Percentiles rank a stretch among this genome's conserved stretches.
Evolutionary conservation across 2,888 invertebrate genomes (phyloP).

Genomic region (Aphelenchoides bicaudatus): DNA sequence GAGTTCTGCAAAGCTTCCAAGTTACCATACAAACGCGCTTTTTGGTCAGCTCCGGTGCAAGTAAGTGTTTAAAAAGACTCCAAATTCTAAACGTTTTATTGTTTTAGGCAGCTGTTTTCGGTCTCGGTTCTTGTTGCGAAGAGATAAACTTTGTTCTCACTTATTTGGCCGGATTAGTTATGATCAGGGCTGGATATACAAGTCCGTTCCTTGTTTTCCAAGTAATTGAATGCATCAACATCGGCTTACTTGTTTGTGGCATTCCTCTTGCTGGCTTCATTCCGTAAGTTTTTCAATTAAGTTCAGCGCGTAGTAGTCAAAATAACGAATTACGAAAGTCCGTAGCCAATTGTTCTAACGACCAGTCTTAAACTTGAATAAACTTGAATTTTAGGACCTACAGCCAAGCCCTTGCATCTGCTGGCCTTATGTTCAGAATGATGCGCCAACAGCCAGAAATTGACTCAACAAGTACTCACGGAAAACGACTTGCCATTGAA

Average conservation of each 20-base stretch:
- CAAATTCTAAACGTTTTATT: no score
- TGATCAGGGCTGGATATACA: slow-evolving; percentile 15
- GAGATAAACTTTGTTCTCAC: slow-evolving; percentile 31
- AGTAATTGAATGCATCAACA: slow-evolving; percentile 38
- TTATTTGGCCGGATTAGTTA: slow-evolving; percentile 31
- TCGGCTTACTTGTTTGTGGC: slow-evolving; percentile 32
- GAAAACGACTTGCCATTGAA: slow-evolving; percentile 28
- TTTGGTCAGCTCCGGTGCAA: slow-evolving; percentile 12
- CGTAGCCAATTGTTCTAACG: no score
- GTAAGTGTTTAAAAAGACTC: no score
- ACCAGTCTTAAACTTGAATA: no score
- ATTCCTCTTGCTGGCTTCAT: slow-evolving; percentile 31
- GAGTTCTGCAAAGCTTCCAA: slow-evolving; percentile 34
- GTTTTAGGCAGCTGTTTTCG: slow-evolving; percentile 5
- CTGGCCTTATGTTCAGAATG: slow-evolving; percentile 39
- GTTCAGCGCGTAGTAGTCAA: no score
- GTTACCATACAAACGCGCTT: slow-evolving; percentile 24
- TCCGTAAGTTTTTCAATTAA: slow-evolving; percentile 35
- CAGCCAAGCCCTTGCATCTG: slow-evolving; percentile 39
- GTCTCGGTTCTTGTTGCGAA: slow-evolving; percentile 12
- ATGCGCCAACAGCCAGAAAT: slow-evolving; percentile 26
- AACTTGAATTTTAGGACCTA: slow-evolving; percentile 39
- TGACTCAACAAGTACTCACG: slow-evolving; percentile 27
- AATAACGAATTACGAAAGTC: no score
- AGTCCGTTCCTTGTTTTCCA: slow-evolving; percentile 25